phyloP scores from a whole-genome alignment of 2,797 vertebrate genomes.

The Xerus rutilus region DNA sequence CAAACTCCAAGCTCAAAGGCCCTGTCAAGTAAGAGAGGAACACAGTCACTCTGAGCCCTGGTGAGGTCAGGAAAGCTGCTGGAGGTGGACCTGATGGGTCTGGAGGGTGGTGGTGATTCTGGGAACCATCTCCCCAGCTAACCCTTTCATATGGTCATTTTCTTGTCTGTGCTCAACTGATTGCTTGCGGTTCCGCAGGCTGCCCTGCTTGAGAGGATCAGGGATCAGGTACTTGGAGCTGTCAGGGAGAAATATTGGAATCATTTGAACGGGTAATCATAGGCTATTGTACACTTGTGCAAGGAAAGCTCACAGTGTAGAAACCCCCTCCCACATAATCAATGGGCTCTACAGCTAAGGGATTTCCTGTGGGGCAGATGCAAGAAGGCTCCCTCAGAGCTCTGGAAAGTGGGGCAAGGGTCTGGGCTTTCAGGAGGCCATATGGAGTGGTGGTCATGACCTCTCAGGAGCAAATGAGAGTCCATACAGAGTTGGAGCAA shows the following conservation, averaged over 20 bases:
- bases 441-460: background rate
- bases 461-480: background rate
- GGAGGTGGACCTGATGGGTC: fast-evolving
- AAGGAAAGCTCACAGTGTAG: background rate
- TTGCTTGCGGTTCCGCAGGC: background rate
- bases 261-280: constrained; percentile 76
- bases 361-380: background rate
- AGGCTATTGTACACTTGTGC: constrained; percentile 47
- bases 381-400: fast-evolving
- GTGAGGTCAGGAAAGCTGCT: background rate
- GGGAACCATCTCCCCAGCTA: no score
- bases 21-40: background rate
- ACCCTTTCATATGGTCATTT: background rate
- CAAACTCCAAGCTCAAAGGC: background rate
- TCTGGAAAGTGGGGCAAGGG: background rate
- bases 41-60: background rate
- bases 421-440: background rate
- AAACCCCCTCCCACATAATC: background rate
- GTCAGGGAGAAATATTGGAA: constrained; percentile 81
- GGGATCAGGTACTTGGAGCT: constrained; percentile 57
- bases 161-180: background rate
- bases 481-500: background rate
- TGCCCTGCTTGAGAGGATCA: background rate
- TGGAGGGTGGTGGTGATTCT: background rate
- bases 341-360: background rate